These are phyloP conservation scores for Bagarius yarrelli DNA, from an alignment of 2,113 vertebrate genomes.

Conservation along the genomic window DNA sequence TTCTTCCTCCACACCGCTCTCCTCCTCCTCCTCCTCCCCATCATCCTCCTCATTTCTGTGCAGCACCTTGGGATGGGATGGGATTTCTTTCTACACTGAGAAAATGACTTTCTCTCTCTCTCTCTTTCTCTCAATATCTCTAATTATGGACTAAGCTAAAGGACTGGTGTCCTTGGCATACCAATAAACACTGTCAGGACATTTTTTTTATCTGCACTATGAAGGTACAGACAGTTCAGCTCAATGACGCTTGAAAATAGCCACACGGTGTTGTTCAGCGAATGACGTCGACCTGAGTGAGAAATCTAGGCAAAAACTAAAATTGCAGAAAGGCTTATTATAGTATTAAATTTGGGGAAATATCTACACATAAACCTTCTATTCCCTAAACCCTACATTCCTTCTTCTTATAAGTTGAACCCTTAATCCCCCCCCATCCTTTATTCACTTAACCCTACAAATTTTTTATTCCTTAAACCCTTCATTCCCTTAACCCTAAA, in stretches of 20 bases:
- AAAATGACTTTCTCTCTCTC: conserved; percentile 71
- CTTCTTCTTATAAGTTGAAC: too few species aligned
- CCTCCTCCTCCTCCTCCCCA: background rate
- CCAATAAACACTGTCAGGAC: conserved; percentile 66
- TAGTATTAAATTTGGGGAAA: too few species aligned
- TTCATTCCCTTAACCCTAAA: too few species aligned
- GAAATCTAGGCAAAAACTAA: background rate
- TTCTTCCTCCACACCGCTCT: conserved; percentile 23
- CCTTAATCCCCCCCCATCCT: too few species aligned
- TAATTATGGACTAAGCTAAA: conserved; percentile 76
- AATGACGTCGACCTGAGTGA: background rate
- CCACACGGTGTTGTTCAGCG: background rate
- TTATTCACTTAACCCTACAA: too few species aligned
- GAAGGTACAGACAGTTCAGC: conserved; percentile 51
- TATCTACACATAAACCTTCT: too few species aligned
- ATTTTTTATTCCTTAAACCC: too few species aligned
- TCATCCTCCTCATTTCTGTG: conserved; percentile 61
- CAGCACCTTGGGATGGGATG: conserved; percentile 76
- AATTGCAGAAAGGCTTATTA: background rate
- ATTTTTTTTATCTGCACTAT: conserved; percentile 50
- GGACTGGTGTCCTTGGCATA: conserved; percentile 72
- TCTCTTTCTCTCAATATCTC: conserved; percentile 70
- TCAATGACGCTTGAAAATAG: conserved; percentile 13
- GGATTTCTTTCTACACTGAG: conserved; percentile 73
- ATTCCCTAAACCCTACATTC: too few species aligned